Evolutionary conservation across 2,113 vertebrate genomes (phyloP).

Genomic region (Cheilinus undulatus): DNA sequence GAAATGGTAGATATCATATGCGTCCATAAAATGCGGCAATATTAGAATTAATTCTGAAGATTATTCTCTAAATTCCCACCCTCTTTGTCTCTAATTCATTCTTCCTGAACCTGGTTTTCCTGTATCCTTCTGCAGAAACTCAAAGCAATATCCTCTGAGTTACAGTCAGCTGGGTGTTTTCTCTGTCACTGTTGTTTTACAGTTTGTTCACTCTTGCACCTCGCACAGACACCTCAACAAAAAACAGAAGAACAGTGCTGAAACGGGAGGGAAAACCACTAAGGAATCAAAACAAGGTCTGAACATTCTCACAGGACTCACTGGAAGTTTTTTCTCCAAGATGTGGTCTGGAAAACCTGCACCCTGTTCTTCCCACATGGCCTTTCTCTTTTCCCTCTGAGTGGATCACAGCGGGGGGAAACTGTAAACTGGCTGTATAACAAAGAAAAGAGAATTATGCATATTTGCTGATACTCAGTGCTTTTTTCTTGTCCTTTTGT

Average conservation of each 20-base stretch:
- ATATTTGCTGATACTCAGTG: slow-evolving; percentile 52
- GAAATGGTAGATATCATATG: slow-evolving; percentile 7
- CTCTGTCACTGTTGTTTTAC: slow-evolving; percentile 10
- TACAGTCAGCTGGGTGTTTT: slow-evolving; percentile 28
- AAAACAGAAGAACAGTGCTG: background rate
- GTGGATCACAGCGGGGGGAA: slow-evolving; percentile 18
- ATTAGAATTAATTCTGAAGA: background rate
- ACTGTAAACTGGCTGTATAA: slow-evolving; percentile 25
- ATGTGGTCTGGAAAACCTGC: slow-evolving; percentile 18
- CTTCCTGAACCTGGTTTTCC: background rate
- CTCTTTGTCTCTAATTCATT: background rate
- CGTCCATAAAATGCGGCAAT: background rate
- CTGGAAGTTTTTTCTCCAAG: background rate
- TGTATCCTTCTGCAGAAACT: slow-evolving; percentile 33
- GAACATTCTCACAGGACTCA: slow-evolving; percentile 20
- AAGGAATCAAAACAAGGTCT: background rate
- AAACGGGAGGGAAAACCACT: background rate
- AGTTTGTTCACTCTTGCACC: slow-evolving; percentile 7
- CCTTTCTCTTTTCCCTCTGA: background rate
- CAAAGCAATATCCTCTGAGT: slow-evolving; percentile 57
- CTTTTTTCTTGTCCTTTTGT: slow-evolving; percentile 40
- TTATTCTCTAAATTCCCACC: background rate
- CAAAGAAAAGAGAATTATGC: slow-evolving; percentile 55
- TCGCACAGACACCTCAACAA: slow-evolving; percentile 15
- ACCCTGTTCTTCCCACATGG: slow-evolving; percentile 8